These are phyloP conservation scores for Himalopsyche kuldschensis DNA, from an alignment of 2,888 invertebrate species.

Conservation along the genomic window DNA sequence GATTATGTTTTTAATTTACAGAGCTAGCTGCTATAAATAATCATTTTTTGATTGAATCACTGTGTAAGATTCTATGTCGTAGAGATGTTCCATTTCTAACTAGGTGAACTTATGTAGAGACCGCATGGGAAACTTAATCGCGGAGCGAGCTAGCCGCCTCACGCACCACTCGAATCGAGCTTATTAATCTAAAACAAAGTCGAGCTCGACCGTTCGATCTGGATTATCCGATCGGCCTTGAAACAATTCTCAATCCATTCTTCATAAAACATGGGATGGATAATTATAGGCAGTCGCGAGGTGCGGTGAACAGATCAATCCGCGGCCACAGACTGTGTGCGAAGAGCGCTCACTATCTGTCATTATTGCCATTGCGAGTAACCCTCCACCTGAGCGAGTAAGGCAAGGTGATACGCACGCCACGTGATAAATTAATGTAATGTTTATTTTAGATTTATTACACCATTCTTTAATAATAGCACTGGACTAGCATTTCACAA, in stretches of 20 bases:
- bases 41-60: no score
- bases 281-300: constrained; percentile 13
- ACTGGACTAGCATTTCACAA: neutral
- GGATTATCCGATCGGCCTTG: constrained; percentile 13
- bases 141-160: neutral
- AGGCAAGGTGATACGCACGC: neutral
- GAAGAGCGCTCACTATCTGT: neutral
- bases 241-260: constrained; percentile 15
- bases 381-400: neutral
- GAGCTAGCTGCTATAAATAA: no score
- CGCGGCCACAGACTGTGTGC: neutral
- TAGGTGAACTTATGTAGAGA: neutral
- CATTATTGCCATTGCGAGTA: neutral
- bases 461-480: neutral
- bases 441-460: neutral
- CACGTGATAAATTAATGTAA: neutral
- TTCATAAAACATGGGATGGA: constrained; percentile 3
- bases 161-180: neutral
- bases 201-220: constrained; percentile 16
- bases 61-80: neutral
- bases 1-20: no score
- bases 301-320: constrained; percentile 13
- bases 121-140: neutral
- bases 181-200: neutral
- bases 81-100: neutral